Conservation (phyloP, 2,113 vertebrate species). For the Aegotheles bennettii region DNA sequence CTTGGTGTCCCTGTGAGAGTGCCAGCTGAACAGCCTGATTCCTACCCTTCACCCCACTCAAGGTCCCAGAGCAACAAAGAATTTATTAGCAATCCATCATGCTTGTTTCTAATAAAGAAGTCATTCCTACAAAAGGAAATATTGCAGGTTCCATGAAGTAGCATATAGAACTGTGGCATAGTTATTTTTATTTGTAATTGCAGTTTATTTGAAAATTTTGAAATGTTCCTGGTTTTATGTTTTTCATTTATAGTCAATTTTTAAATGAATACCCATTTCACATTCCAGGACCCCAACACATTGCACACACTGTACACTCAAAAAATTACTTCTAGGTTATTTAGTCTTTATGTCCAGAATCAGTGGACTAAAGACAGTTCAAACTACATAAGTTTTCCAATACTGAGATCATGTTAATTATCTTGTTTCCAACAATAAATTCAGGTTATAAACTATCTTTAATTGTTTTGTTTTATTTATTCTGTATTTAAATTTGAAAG, state of each 20-base stretch:
- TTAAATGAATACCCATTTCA: neutral
- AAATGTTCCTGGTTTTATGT: neutral
- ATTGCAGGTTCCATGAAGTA: neutral
- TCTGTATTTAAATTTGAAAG: neutral
- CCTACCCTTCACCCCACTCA: accelerated
- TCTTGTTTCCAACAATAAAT: neutral
- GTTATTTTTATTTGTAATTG: neutral
- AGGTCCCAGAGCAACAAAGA: neutral
- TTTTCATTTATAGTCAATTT: neutral
- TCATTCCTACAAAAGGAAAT: neutral
- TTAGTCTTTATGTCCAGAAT: neutral
- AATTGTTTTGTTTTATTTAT: neutral
- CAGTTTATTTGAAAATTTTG: neutral
- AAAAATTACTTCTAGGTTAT: neutral
- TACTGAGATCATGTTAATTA: neutral
- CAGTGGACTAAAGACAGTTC: neutral
- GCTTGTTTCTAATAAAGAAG: neutral
- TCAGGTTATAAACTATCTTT: neutral
- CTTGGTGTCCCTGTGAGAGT: neutral
- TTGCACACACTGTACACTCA: neutral
- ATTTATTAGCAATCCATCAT: neutral
- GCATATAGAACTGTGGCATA: neutral
- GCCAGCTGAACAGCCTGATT: neutral
- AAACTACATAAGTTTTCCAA: neutral
- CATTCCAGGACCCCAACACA: neutral